phyloP scores from a whole-genome alignment of 2,888 invertebrate genomes.

The Caenorhabditis sp. region DNA sequence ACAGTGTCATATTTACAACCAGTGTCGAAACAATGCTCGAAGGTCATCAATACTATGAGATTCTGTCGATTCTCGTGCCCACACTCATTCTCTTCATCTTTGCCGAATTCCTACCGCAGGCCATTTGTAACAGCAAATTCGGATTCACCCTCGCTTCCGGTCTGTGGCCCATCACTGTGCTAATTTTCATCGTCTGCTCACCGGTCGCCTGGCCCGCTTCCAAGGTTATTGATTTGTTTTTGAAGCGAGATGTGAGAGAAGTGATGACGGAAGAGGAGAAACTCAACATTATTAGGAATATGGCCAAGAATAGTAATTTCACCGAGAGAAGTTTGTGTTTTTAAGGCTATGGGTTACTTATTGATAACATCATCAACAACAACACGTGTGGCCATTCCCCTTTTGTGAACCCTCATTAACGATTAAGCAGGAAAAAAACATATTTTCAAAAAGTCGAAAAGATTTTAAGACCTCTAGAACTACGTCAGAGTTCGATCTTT shows the following conservation, averaged over 20 bases:
- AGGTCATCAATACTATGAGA: neutral
- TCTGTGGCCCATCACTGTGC: constrained; percentile 20
- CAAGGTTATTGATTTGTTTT: constrained; percentile 11
- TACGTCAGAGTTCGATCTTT: no score
- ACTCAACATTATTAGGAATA: constrained; percentile 28
- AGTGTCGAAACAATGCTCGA: constrained; percentile 10
- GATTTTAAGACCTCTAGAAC: no score
- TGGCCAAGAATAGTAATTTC: constrained; percentile 27
- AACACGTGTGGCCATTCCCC: no score
- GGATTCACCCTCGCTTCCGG: constrained; percentile 30
- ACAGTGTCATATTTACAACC: constrained; percentile 29
- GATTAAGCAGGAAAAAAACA: no score
- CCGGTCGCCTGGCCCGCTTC: constrained; percentile 29
- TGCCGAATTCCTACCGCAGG: constrained; percentile 34
- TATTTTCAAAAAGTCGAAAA: no score
- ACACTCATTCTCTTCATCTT: constrained; percentile 16
- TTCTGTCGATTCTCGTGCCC: constrained; percentile 24
- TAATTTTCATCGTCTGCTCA: constrained; percentile 22
- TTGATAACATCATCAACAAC: no score
- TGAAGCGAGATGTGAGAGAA: constrained; percentile 31
- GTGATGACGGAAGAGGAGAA: constrained; percentile 39
- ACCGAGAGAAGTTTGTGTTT: constrained; percentile 17
- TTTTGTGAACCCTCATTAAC: no score
- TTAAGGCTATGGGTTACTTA: neutral
- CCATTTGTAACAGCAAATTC: constrained; percentile 31